Conservation (phyloP, 2,888 invertebrate genomes). For the Arge pagana region DNA sequence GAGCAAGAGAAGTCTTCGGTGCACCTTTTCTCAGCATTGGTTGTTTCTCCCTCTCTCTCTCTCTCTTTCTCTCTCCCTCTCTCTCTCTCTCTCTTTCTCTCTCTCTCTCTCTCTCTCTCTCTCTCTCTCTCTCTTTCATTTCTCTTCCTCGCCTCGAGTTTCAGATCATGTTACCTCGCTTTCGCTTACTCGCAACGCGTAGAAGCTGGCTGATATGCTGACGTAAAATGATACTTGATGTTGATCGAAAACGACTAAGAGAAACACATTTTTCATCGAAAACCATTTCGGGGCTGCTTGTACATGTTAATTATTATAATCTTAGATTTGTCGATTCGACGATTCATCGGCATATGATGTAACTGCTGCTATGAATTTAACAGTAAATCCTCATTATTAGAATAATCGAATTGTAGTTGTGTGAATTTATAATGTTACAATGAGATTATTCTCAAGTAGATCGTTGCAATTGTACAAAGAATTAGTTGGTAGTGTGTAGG, state of each 20-base stretch:
- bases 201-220: too few relatives aligned
- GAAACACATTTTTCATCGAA: not conserved
- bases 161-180: too few relatives aligned
- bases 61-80: too few relatives aligned
- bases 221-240: too few relatives aligned
- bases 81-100: too few relatives aligned
- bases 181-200: too few relatives aligned
- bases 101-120: conserved; percentile 30
- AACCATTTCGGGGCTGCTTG: conserved; percentile 5
- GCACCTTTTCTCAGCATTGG: too few relatives aligned
- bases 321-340: not conserved
- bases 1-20: too few relatives aligned
- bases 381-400: conserved; percentile 15
- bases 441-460: conserved; percentile 20
- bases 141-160: too few relatives aligned
- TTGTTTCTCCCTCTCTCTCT: too few relatives aligned
- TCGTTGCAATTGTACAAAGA: conserved; percentile 7
- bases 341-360: conserved; percentile 4
- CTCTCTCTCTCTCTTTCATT: conserved; percentile 28
- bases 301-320: not conserved
- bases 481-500: conserved; percentile 43
- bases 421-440: conserved; percentile 2
- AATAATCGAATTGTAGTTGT: conserved; percentile 19
- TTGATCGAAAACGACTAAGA: too few relatives aligned
- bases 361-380: not conserved